Evolutionary conservation across 2,113 vertebrate genomes (phyloP), one percentile per base, ranked within the genome.

Genomic region (Microcebus jonahi): DNA sequence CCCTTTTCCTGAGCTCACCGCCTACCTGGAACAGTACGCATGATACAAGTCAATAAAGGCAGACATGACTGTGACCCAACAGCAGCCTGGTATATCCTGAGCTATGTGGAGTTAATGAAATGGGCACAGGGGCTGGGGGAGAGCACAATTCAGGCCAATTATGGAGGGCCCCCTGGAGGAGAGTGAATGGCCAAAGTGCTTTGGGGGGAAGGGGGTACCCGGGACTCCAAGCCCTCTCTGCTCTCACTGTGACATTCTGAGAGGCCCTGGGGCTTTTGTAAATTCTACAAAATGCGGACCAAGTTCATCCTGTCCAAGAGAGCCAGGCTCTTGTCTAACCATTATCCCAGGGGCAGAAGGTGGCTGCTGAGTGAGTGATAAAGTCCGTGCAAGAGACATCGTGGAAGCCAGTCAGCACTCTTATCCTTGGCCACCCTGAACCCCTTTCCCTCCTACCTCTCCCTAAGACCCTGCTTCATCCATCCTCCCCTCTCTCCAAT

Each of bases 11-110:
- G 90, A 83, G 75, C 36, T 87, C 59, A 53, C 6, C 18, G 48
- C 67, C 21, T 82, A 25, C 76, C 75, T 42, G 81, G 59, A 45
- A 80, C n/a, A 39, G 42, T 75, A 27, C 48, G 55, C 17, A 53
- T 88, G 23, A 79, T 86, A 80, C 55, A 90, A 91, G 77, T 87
- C 68, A 98, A 97, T 97, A 97, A 98, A 97, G 36, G 36, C 36
- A 70, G 57, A 87, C 25, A 76, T 87, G 94, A 34, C n/a, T 91
- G 42, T 57, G 67, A 94, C 55, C 59, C 13, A 48, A 55, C 1
- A 53, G 84, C 71, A 92, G 77, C 82, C 53, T 96, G 86, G 39
- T 89, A 21, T 93, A 55, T 97, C 48, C n/a, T 53, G 36, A 95
- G 8, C 77, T 92, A 59, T 59, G n/a, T 0, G 1, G 14, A 39